phyloP scores from a whole-genome alignment of 1,140 invertebrate genomes.

The Drosophila punjabiensis region DNA sequence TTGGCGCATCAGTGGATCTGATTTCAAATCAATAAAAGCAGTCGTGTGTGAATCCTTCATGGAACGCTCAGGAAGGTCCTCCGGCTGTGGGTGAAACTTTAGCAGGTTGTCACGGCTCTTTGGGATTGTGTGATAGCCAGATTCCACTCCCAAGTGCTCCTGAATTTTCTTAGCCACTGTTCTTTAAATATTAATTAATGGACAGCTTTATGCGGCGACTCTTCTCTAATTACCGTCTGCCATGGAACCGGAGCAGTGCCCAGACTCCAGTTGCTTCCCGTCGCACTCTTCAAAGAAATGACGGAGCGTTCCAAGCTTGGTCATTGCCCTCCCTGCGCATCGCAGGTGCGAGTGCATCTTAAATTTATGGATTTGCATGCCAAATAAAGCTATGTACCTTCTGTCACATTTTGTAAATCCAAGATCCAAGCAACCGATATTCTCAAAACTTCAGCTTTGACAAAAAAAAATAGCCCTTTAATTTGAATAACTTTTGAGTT shows the following conservation, averaged over 20 bases:
- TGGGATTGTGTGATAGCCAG: conserved; percentile 60
- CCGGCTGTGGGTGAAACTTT: conserved; percentile 60
- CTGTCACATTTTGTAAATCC: background rate
- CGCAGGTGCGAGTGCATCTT: background rate
- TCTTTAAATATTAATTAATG: background rate
- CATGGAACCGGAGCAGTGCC: conserved; percentile 46
- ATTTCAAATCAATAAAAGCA: conserved; percentile 89
- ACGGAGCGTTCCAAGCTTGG: background rate
- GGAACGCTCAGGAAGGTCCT: conserved; percentile 85
- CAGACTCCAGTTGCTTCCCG: background rate
- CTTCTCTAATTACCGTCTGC: conserved; percentile 22
- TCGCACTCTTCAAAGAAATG: background rate
- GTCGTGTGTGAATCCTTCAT: conserved; percentile 89
- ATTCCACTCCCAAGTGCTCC: conserved; percentile 57
- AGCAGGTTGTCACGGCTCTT: conserved; percentile 62
- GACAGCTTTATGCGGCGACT: background rate
- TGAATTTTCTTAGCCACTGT: conserved; percentile 60
- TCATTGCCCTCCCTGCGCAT: background rate
- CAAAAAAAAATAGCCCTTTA: background rate
- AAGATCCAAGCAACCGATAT: background rate
- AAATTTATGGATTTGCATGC: background rate
- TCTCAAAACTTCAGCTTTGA: background rate
- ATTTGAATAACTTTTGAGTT: background rate
- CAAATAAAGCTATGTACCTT: background rate
- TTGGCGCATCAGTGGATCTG: conserved; percentile 87